phyloP scores from a whole-genome alignment of 2,888 invertebrate genomes.

The Perizoma flavofasciatum region DNA sequence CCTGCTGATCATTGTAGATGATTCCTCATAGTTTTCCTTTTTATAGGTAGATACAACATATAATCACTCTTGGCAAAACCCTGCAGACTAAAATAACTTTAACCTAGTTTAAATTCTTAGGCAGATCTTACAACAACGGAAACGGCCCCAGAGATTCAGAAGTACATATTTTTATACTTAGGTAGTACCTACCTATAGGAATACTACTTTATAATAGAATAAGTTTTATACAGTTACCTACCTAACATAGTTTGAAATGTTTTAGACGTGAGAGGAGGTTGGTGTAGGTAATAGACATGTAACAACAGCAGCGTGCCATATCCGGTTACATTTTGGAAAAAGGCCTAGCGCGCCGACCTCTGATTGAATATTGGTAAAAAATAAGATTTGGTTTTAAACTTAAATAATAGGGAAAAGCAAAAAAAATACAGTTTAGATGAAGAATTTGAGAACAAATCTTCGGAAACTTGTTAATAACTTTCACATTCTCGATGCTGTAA shows the following conservation, averaged over 20 bases:
- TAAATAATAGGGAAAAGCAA: no score
- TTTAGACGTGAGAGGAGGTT: constrained; percentile 21
- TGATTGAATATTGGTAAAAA: no score
- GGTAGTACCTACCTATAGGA: no score
- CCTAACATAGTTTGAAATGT: no score
- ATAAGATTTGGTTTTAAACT: no score
- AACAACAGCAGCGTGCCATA: constrained; percentile 46
- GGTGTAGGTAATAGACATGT: constrained; percentile 34
- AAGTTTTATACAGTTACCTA: no score
- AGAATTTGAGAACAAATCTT: neutral
- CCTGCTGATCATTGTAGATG: no score
- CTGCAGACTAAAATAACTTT: constrained; percentile 22
- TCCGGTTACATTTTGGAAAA: constrained; percentile 52
- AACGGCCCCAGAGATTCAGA: constrained; percentile 1
- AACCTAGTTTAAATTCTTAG: constrained; percentile 18
- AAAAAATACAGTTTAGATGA: no score
- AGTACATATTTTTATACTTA: no score
- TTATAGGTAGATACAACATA: neutral
- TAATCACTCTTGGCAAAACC: constrained; percentile 27
- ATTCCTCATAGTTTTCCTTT: constrained; percentile 6
- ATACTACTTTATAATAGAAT: no score
- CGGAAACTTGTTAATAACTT: constrained; percentile 1
- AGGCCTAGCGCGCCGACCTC: constrained; percentile 38
- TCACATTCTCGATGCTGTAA: constrained; percentile 22
- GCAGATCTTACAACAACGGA: neutral